These are phyloP conservation scores for Mormyrus iriodes DNA, from an alignment of 2,113 vertebrate genomes.

Conservation along the genomic window DNA sequence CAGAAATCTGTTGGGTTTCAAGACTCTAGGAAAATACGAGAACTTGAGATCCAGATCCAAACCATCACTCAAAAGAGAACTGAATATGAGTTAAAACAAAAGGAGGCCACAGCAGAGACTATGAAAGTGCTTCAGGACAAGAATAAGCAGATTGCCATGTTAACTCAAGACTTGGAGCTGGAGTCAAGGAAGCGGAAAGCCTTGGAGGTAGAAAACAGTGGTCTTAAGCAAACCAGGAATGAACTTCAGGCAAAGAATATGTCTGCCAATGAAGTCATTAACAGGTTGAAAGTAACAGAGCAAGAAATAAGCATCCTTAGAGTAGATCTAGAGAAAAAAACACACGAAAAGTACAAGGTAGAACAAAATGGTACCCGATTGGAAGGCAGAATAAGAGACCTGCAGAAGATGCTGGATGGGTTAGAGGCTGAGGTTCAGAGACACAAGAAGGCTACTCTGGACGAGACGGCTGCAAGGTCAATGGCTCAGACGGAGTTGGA, in stretches of 20 bases:
- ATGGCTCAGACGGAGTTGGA: constrained; percentile 80
- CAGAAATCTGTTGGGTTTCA: constrained; percentile 74
- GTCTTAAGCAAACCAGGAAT: constrained; percentile 69
- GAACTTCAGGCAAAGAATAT: constrained; percentile 73
- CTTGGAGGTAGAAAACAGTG: constrained; percentile 75
- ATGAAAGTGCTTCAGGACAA: constrained; percentile 78
- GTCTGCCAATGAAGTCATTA: constrained; percentile 67
- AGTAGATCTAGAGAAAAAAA: constrained; percentile 75
- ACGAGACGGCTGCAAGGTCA: constrained; percentile 78
- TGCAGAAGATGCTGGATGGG: constrained; percentile 71
- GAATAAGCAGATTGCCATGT: constrained; percentile 71
- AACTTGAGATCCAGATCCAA: constrained; percentile 80
- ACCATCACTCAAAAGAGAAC: constrained; percentile 65
- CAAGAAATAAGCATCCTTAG: constrained; percentile 74
- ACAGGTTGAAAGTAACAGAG: constrained; percentile 76
- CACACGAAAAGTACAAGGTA: constrained; percentile 67
- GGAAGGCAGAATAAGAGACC: constrained; percentile 74
- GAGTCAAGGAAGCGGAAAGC: constrained; percentile 73
- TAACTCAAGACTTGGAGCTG: constrained; percentile 76
- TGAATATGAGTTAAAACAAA: constrained; percentile 69
- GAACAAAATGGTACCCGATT: constrained; percentile 74
- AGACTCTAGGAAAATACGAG: constrained; percentile 72
- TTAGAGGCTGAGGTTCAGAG: constrained; percentile 72
- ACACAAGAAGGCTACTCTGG: constrained; percentile 69
- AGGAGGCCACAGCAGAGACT: constrained; percentile 70